Conservation (phyloP, 2,797 vertebrate species). For the Ceryle rudis region DNA sequence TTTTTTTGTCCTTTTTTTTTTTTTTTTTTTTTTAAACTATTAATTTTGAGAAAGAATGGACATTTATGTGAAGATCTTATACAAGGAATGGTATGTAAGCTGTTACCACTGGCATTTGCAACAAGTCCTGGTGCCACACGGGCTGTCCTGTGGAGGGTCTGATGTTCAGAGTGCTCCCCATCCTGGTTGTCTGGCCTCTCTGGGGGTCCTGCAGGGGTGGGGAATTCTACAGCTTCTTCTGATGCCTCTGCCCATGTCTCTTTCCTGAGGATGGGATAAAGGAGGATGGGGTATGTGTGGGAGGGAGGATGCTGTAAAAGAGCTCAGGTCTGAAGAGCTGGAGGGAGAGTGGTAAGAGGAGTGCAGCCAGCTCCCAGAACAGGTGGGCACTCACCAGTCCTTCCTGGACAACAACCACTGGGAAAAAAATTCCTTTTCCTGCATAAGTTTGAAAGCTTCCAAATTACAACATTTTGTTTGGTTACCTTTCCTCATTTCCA, state of each 20-base stretch:
- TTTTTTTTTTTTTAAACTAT: not conserved
- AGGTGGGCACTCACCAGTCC: accelerated
- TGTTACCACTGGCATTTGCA: not conserved
- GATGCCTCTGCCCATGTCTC: not conserved
- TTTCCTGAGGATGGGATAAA: not conserved
- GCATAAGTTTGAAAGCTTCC: not conserved
- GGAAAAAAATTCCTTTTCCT: not conserved
- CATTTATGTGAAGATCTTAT: not conserved
- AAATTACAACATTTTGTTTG: not conserved
- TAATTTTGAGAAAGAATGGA: not conserved
- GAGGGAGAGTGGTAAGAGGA: not conserved
- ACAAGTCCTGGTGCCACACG: not conserved
- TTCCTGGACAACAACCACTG: not conserved
- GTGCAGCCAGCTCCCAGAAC: not conserved
- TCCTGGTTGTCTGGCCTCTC: not conserved
- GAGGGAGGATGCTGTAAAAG: not conserved
- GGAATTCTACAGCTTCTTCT: not conserved
- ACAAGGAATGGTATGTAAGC: not conserved
- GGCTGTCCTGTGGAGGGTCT: not conserved
- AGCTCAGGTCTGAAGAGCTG: not conserved
- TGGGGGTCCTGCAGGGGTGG: accelerated
- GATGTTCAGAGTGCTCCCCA: not conserved
- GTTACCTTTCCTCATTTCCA: not conserved
- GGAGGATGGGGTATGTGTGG: accelerated
- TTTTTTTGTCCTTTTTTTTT: not conserved